Base-by-base conservation (phyloP, 2,888 invertebrate genomes). In the Nomada ferruginata region DNA sequence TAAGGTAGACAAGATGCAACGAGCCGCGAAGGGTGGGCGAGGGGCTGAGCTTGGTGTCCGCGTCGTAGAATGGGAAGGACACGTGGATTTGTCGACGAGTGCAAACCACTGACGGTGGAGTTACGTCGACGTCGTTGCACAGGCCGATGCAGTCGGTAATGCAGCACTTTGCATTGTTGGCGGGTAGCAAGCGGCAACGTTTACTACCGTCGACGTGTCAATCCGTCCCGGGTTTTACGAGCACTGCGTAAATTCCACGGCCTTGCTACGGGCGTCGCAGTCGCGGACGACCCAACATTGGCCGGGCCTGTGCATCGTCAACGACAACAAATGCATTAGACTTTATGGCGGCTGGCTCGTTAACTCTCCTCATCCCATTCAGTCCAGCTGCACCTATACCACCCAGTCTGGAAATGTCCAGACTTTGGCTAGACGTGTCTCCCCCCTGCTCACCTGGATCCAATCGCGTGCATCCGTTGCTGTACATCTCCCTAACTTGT, bases 141-240 rank as follows among this genome's bases (percentile, higher is more conserved):
- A 69, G 63, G 20, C 61, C 53, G 76, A 69, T 53, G 71, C 71
- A 83, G 87, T 87, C 83, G 84, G 87, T 89, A 89, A 91, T 89
- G 88, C 89, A 89, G 89, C 89, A 91, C 87, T 91, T 91, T 89
- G 89, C 90, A 91, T 91, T 90, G 90, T 90, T 90, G 87, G 84
- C 85, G 84, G 83, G 82, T 80, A 79, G 82, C 81, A 78, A 82
- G 77, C 83, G 85, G 88, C 80, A 76, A 82, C 89, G 88, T 92
- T 91, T 91, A 93, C 89, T 90, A 89, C 91, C 89, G 87, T 85
- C 90, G 90, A 90, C 91, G 91, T 92, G 91, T 92, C 92, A 92
- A 92, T 92, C 91, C 90, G 91, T 89, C 87, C 80, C 73, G 61
- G 82, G 87, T 91, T 92, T 92, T 92, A 92, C 90, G 92, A 91